Percentiles rank a stretch among this genome's conserved stretches.
Conservation (phyloP, 2,113 vertebrate genomes). For the Alaudala cheleensis region DNA sequence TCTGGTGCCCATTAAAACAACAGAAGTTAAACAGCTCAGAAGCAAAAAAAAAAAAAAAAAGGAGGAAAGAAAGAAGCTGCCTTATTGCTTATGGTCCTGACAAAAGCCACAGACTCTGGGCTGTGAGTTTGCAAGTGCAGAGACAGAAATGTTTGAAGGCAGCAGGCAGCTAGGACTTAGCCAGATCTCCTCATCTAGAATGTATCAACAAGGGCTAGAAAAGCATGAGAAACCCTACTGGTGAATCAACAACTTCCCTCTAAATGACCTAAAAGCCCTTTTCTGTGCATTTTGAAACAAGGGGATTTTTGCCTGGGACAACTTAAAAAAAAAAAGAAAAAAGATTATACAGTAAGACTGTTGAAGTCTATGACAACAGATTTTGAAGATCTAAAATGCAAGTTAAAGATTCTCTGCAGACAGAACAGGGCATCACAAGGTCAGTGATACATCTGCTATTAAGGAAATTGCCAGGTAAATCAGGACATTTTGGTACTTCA, state of each 20-base stretch:
- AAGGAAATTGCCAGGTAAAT: background rate
- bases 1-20: conserved; percentile 2
- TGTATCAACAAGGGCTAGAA: background rate
- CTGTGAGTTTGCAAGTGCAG: background rate
- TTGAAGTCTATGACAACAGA: background rate
- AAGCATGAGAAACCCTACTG: background rate
- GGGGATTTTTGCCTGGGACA: background rate
- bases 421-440: background rate
- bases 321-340: background rate
- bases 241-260: background rate
- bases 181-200: background rate
- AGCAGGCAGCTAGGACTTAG: background rate
- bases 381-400: background rate
- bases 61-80: background rate
- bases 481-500: background rate
- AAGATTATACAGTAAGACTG: background rate
- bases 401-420: background rate
- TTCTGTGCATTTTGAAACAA: background rate
- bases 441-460: background rate
- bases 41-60: background rate
- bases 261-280: background rate
- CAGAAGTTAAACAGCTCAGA: background rate
- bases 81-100: background rate
- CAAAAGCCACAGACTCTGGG: background rate
- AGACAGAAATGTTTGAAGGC: background rate